A percentile compares a stretch with the other conserved stretches of the same genome.
phyloP scores from a whole-genome alignment of 2,797 vertebrate genomes.

The Ficedula albicollis region DNA sequence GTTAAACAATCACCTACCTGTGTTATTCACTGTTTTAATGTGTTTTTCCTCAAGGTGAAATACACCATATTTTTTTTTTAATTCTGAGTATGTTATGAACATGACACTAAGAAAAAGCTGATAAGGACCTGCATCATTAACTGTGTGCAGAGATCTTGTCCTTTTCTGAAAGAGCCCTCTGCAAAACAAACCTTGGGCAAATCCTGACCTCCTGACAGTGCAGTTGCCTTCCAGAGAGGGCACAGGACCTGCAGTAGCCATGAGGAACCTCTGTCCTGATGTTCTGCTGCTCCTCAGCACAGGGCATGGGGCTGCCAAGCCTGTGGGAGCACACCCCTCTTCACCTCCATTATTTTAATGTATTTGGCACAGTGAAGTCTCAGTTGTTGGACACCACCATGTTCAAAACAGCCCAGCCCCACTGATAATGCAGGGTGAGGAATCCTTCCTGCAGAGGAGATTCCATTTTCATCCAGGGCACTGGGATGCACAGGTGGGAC shows the following conservation, averaged over 20 bases:
- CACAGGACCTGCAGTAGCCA: background rate
- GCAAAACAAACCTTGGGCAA: background rate
- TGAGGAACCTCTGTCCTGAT: slow-evolving; percentile 28
- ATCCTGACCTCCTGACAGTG: background rate
- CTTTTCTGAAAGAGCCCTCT: background rate
- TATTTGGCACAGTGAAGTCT: fast-evolving
- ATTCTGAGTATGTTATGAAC: background rate
- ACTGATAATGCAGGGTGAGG: background rate
- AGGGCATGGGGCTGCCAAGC: fast-evolving
- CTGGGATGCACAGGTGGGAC: background rate
- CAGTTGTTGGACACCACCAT: fast-evolving
- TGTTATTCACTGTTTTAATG: background rate
- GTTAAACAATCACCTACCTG: background rate
- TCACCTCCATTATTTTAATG: fast-evolving
- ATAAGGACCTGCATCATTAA: fast-evolving
- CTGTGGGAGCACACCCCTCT: background rate
- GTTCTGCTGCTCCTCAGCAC: background rate
- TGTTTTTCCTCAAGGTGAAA: background rate
- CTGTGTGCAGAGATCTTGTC: background rate
- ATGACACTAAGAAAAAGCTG: no score
- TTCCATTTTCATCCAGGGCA: background rate
- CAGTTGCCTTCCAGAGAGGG: slow-evolving; percentile 22
- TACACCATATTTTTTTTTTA: background rate
- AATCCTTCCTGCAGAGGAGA: background rate
- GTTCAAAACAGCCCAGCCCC: background rate